Evolutionary conservation across 2,888 invertebrate genomes (phyloP), one percentile per base, ranked within the genome.

Genomic region (Amiota mariae): DNA sequence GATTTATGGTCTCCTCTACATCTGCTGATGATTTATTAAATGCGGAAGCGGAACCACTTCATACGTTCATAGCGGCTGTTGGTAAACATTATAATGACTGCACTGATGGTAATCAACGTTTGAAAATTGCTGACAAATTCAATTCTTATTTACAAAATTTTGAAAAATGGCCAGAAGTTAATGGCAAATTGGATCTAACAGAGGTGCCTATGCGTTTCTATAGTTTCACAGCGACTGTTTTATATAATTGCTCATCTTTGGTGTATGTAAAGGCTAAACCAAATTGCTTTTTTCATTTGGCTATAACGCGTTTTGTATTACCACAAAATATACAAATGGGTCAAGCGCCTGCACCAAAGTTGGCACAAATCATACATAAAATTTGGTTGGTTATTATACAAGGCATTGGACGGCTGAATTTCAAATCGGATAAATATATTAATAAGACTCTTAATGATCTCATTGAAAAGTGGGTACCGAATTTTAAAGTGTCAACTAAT

Each of bases 311-410:
- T 0, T 89, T 92, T 70, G 85, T 93, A n/a, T 82, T 93, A 49
- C 91, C 92, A 13, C 88, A 89, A 0, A 88, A 90, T 61, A 84
- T 92, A 73, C 88, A 92, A 79, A 90, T 91, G 73, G 92, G 92
- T 0, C 90, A 90, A 74, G 79, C 86, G 0, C 89, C 89, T 0
- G 90, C 91, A 73, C 84, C 86, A 0, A 89, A 89, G 72, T 80
- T 91, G 8, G 81, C 91, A 1, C 90, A 89, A 77, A 88, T 91
- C 0, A 85, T 93, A 15, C 91, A 91, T 76, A 90, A 90, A 81
- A 90, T 91, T 13, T 92, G 92, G 89, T 91, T 91, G 24, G 88
- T 92, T 24, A 90, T 91, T 75, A 87, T 92, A 56, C 90, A 90
- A 77, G 92, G 92, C 0, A 89, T 92, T 20, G 90, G 91, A 0